phyloP scores from a whole-genome alignment of 2,888 invertebrate species.

The Ormyrus nitidulus region DNA sequence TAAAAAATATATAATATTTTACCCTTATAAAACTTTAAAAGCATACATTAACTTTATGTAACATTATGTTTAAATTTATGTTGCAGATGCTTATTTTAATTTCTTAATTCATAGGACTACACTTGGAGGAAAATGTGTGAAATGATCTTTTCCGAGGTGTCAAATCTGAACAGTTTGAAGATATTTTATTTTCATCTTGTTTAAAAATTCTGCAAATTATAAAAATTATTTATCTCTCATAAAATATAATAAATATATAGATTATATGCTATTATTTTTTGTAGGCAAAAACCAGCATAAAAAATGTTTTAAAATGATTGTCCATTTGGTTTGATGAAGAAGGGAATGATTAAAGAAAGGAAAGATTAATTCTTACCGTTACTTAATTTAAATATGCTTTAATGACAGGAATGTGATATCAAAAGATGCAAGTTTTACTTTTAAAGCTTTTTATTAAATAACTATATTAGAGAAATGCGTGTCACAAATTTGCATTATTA shows the following conservation, averaged over 20 bases:
- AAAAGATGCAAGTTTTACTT: constrained; percentile 43
- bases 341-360: constrained; percentile 8
- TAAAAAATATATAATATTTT: background rate
- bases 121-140: constrained; percentile 42
- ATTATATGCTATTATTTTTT: background rate
- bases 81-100: background rate
- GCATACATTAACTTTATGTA: background rate
- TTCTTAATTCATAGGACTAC: constrained; percentile 21
- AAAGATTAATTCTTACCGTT: constrained; percentile 33
- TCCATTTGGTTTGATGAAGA: background rate
- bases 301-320: background rate
- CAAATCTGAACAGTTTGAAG: constrained; percentile 13
- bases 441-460: constrained; percentile 71
- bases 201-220: constrained; percentile 33
- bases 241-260: background rate
- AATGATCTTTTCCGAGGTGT: constrained; percentile 32
- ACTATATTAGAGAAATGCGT: constrained; percentile 60
- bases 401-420: constrained; percentile 29
- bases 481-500: constrained; percentile 62
- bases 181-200: constrained; percentile 1
- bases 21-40: constrained; percentile 9
- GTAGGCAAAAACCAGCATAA: background rate
- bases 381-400: background rate
- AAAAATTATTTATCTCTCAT: constrained; percentile 5
- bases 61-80: background rate